Evolutionary conservation across 2,113 vertebrate genomes (phyloP), one percentile per base, ranked within the genome.

Genomic region (Melanerpes formicivorus): DNA sequence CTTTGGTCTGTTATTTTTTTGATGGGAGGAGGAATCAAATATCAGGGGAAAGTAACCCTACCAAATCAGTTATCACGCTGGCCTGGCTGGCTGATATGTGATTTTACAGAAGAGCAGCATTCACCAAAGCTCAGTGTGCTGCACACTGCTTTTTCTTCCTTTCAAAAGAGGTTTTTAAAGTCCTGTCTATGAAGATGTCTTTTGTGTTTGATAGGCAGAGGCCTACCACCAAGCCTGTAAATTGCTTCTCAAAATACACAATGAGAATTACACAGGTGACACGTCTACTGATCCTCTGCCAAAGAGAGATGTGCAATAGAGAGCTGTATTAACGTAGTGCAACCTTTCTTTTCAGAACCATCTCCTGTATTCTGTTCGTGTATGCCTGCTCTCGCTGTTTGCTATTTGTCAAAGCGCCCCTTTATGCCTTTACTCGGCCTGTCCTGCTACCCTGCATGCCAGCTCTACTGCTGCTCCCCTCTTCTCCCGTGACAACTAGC

Each of bases 391-490:
- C 40, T 15, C 44, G 14, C 3, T 7, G 3, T 18, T 11, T 11
- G 60, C 0, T 11, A 27, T 19, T 13, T 3, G 0, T 10, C 69
- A 5, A 13, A 21, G 17, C 1, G 6, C 3, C 37, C 73, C n/a
- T 64, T 21, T 10, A 11, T 4, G 58, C 19, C 44, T 27, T 66
- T 23, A 8, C n/a, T 11, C 0, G 4, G 52, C 18, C 71, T 15
- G 14, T 1, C 34, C 6, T 2, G 3, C 18, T 1, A 9, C 6
- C 11, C 7, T 63, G n/a, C 8, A 3, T 1, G 14, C 0, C 14
- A 1, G 29, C 8, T 17, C 34, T 9, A 3, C 19, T 2, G 17
- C 48, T 5, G 32, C 11, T 37, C 12, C 27, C 23, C 46, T 30
- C 18, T 6, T 30, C 23, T 29, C 23, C 50, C 27, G 1, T 1